Evolutionary conservation across 1,140 invertebrate genomes (phyloP).

Genomic region (Ridgeia piscesae): DNA sequence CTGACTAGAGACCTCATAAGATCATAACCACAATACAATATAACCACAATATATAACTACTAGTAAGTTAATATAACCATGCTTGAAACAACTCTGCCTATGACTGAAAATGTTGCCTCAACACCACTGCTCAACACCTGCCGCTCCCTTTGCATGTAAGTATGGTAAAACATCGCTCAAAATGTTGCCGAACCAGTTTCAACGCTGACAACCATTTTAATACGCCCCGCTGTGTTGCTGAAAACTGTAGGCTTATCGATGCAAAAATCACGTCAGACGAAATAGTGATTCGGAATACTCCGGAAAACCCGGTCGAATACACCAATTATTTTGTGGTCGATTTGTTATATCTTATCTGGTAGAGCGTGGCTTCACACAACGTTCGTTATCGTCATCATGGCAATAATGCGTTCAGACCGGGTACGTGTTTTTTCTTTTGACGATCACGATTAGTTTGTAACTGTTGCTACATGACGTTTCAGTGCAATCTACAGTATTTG

Average conservation of each 20-base stretch:
- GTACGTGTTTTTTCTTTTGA: background rate
- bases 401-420: background rate
- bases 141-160: background rate
- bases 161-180: background rate
- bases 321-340: background rate
- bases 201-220: background rate
- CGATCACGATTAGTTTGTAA: background rate
- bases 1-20: no score
- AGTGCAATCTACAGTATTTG: background rate
- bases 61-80: no score
- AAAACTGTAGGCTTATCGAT: background rate
- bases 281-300: background rate
- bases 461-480: background rate
- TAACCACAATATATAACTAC: no score
- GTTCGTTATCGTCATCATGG: background rate
- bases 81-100: no score
- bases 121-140: background rate
- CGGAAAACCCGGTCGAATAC: background rate
- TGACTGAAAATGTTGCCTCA: no score
- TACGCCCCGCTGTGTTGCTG: background rate
- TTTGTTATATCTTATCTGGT: background rate
- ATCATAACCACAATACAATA: no score
- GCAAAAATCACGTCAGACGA: background rate
- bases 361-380: background rate
- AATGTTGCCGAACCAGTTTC: background rate